Base-by-base conservation (phyloP, 2,113 vertebrate genomes). In the Mesocricetus auratus region DNA sequence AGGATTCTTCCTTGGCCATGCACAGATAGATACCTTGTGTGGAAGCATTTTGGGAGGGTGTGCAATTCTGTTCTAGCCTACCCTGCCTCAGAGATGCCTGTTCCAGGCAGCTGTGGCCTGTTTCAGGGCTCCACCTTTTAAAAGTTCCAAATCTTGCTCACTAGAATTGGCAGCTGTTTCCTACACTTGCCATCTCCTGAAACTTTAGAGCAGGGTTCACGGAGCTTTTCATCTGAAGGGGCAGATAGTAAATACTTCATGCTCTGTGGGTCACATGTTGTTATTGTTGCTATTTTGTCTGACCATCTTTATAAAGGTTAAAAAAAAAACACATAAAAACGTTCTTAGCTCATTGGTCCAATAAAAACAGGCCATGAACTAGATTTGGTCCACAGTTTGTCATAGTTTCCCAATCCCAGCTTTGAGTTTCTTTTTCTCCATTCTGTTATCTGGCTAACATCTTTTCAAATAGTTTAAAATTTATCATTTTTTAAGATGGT, bases 381-480 rank as follows among this genome's bases (percentile, higher is more conserved):
- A 13, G n/a, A 82, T 71, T 66, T 77, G 29, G 58, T 24, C 22
- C 42, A 58, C 3, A 1, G 47, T 71, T 71, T 19, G 29, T 17
- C 15, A 5, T 3, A 60, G 64, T 92, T 93, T 93, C 66, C 36
- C 7, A 75, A 73, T 3, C 22, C 1, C 22, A 45, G 68, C 47
- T 77, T 94, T 45, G n/a, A 69, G 42, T 83, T 90, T 91, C 79
- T n/a, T 71, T 89, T 93, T 53, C 33, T 62, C 7, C 79, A 82
- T 81, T 91, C 77, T 73, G 62, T 83, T 81, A 71, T n/a, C 22
- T 60, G 8, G 4, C 68, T 87, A 81, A 45, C n/a, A 90, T 79
- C 8, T 94, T 31, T 71, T 21, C 33, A 89, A 62, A 62, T 75
- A 47, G 45, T 89, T 75, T 33, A 89, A 42, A 45, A 62, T 39